Evolutionary conservation across 2,113 vertebrate genomes (phyloP), one percentile per base, ranked within the genome.

Genomic region (Corythaixoides concolor): DNA sequence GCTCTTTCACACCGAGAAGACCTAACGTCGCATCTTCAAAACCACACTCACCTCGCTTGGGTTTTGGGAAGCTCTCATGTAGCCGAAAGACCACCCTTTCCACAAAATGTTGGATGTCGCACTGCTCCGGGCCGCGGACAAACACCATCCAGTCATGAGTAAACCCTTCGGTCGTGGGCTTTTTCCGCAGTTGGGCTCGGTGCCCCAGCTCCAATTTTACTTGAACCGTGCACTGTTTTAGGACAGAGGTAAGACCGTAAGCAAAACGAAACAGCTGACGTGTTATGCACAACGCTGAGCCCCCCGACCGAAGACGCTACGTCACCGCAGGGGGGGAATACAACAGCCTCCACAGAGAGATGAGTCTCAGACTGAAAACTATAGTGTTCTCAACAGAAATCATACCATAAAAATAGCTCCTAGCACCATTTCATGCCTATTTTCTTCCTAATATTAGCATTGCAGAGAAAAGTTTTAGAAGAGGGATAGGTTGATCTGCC

Each of bases 141-240:
- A 99, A 99, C 96, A 99, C 99, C 99, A 99, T 99, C 99, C 99
- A 99, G 98, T 99, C 99, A 10, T 99, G 99, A 74, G 99, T 99
- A 96, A 99, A 99, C 24, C 99, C 99, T 64, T 99, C 99, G 0
- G 99, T 99, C 43, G 99, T 99, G 52, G 99, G 99, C 95, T 99
- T 99, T 97, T 99, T 99, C 93, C 99, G 98, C 68, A 99, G 98
- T 90, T 99, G 99, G 94, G 99, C 99, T 15, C 99, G 98, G 95
- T 99, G 99, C 67, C 99, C 99, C 97, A 99, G 98, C 98, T 99
- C 99, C 97, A 99, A 97, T 98, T 99, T 99, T 82, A 99, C 99
- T 97, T 99, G 99, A 96, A 99, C 99, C 3, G 99, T 99, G 96
- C 99, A 99, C 99, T 99, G 97, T 4, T 80, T 22, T 41, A 85